Evolutionary conservation across 2,113 vertebrate genomes (phyloP).

Genomic region (Gallinago media): DNA sequence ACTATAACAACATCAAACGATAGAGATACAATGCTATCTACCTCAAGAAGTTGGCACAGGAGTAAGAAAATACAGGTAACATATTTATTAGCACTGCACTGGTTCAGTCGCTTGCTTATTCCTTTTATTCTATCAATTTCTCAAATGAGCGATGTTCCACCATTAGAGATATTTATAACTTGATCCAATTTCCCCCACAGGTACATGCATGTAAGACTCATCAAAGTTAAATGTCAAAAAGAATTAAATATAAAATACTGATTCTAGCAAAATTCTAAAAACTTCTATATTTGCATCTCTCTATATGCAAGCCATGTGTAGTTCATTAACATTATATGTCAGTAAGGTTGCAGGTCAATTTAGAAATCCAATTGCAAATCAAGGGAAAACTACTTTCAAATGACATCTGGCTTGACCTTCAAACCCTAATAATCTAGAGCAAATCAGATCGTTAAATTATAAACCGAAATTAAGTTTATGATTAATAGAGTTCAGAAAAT

Average conservation of each 20-base stretch:
- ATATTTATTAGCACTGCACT: neutral
- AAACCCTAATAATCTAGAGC: slow-evolving; percentile 39
- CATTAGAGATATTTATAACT: slow-evolving; percentile 1
- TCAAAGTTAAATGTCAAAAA: slow-evolving; percentile 11
- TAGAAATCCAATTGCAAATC: slow-evolving; percentile 26
- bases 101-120: neutral
- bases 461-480: slow-evolving; percentile 34
- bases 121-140: neutral
- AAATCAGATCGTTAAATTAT: neutral
- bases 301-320: neutral
- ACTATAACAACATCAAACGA: neutral
- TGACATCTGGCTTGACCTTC: slow-evolving; percentile 41
- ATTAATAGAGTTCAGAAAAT: slow-evolving; percentile 42
- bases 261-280: neutral
- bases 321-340: slow-evolving; percentile 41
- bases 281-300: neutral
- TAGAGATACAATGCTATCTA: neutral
- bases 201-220: fast-evolving
- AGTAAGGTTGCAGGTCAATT: slow-evolving; percentile 44
- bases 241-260: neutral
- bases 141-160: neutral
- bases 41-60: neutral
- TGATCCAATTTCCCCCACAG: neutral
- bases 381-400: slow-evolving; percentile 38
- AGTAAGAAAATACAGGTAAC: neutral